Conservation (phyloP, 2,888 invertebrate species). For the Tinea pellionella region DNA sequence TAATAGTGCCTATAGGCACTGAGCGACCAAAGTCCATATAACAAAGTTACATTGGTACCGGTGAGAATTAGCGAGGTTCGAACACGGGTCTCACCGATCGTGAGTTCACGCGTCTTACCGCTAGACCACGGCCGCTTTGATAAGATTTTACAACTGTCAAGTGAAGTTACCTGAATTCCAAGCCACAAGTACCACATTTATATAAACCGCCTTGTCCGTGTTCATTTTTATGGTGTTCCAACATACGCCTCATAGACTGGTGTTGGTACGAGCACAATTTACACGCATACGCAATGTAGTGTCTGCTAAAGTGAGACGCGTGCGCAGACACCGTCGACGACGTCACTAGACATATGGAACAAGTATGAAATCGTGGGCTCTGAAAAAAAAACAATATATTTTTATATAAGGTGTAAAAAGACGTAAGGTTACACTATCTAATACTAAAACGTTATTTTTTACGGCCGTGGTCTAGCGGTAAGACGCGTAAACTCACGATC, state of each 20-base stretch:
- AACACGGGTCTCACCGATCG: no score
- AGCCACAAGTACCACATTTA: neutral
- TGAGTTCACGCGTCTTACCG: no score
- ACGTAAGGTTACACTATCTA: no score
- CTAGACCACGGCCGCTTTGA: no score
- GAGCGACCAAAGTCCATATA: no score
- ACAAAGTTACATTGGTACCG: no score
- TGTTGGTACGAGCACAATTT: neutral
- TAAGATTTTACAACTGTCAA: neutral
- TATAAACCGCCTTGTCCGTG: neutral
- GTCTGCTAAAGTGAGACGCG: neutral
- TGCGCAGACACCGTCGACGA: neutral
- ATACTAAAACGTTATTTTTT: no score
- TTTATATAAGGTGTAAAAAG: no score
- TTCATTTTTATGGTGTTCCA: slow-evolving; percentile 1
- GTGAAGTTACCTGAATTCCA: slow-evolving; percentile 6
- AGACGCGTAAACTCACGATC: no score
- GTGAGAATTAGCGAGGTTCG: no score
- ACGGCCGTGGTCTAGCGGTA: no score
- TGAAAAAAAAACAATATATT: neutral
- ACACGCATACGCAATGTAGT: neutral
- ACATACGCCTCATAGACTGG: neutral
- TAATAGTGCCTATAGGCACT: no score
- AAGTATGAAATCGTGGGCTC: neutral
- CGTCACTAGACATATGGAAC: neutral